phyloP scores from a whole-genome alignment of 2,113 vertebrate species.

The Pollimyrus isidori region DNA sequence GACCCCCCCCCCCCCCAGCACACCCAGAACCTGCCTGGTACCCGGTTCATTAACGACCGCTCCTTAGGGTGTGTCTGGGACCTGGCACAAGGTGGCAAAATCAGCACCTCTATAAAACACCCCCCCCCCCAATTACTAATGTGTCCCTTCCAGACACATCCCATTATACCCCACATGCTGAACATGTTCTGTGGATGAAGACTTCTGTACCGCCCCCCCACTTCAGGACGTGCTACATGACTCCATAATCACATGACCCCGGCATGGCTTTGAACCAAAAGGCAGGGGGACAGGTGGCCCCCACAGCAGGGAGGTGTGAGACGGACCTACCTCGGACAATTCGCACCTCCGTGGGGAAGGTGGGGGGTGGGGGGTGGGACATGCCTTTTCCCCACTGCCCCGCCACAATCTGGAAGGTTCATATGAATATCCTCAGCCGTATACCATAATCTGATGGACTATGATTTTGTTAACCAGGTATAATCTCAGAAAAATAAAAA shows the following conservation, averaged over 20 bases:
- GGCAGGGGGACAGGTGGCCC: constrained; percentile 6
- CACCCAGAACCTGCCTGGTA: not conserved
- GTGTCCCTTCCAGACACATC: not conserved
- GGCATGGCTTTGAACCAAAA: not conserved
- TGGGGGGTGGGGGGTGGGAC: not conserved
- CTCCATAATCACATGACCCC: not conserved
- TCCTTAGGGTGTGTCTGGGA: not conserved
- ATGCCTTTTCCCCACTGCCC: not conserved
- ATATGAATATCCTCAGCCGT: not conserved
- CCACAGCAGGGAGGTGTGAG: constrained; percentile 12
- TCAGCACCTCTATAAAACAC: not conserved
- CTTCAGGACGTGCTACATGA: not conserved
- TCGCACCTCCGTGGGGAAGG: constrained; percentile 1
- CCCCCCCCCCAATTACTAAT: not conserved
- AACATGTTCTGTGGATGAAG: not conserved
- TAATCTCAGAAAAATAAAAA: not conserved
- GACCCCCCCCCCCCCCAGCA: not conserved
- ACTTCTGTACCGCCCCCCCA: not conserved
- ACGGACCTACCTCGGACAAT: constrained; percentile 6
- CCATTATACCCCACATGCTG: not conserved
- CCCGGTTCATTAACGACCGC: not conserved
- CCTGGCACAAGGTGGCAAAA: not conserved
- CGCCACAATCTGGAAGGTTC: not conserved
- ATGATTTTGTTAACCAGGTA: not conserved
- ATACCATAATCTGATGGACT: not conserved